phyloP scores from a whole-genome alignment of 2,888 invertebrate species.

The Synergus laeviventris region DNA sequence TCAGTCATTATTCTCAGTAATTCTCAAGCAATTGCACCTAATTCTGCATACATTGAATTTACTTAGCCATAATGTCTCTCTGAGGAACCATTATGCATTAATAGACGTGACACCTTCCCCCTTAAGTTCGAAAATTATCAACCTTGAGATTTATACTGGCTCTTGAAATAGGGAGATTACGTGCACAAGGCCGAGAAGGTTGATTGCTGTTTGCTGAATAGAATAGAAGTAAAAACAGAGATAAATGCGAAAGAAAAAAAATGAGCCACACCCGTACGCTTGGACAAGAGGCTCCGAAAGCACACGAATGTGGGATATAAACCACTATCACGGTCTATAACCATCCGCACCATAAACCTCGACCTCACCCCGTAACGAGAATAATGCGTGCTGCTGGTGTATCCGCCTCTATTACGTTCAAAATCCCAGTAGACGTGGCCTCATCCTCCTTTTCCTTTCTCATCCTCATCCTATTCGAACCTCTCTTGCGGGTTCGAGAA shows the following conservation, averaged over 20 bases:
- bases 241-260: slow-evolving; percentile 1
- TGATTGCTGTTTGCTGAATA: neutral
- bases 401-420: slow-evolving; percentile 54
- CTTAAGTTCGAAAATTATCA: neutral
- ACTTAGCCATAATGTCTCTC: neutral
- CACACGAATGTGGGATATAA: slow-evolving; percentile 62
- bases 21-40: slow-evolving; percentile 3
- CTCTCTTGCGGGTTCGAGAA: slow-evolving; percentile 25
- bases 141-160: neutral
- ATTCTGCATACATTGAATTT: slow-evolving; percentile 29
- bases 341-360: slow-evolving; percentile 62
- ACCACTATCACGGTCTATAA: slow-evolving; percentile 68
- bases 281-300: slow-evolving; percentile 21
- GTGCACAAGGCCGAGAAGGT: neutral
- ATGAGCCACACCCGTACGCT: slow-evolving; percentile 19
- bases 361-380: slow-evolving; percentile 51
- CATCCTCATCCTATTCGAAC: slow-evolving; percentile 26
- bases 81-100: neutral
- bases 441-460: slow-evolving; percentile 32
- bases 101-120: neutral
- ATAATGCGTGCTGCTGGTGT: slow-evolving; percentile 53
- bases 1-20: slow-evolving; percentile 6
- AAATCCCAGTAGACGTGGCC: slow-evolving; percentile 47
- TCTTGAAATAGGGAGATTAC: neutral
- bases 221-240: neutral